These are phyloP conservation scores for Heteromyza rotundicornis DNA, from an alignment of 2,888 invertebrate species.

Conservation along the genomic window DNA sequence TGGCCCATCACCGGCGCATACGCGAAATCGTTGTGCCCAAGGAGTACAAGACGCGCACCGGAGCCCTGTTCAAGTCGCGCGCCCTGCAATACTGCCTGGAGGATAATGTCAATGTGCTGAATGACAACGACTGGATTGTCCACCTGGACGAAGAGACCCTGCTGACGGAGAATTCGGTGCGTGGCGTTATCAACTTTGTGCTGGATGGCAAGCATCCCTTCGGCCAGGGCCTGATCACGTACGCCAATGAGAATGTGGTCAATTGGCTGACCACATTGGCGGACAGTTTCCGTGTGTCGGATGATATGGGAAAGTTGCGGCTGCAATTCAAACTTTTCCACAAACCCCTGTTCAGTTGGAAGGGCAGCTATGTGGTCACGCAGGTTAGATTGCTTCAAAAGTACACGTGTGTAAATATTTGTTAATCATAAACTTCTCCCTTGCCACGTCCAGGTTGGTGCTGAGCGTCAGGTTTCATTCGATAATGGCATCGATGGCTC, in stretches of 20 bases:
- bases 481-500: slow-evolving; percentile 97
- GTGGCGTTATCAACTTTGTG: slow-evolving; percentile 92
- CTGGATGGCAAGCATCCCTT: slow-evolving; percentile 93
- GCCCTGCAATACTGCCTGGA: slow-evolving; percentile 96
- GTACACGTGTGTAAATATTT: neutral
- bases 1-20: slow-evolving; percentile 80
- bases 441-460: slow-evolving; percentile 74
- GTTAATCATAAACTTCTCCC: neutral
- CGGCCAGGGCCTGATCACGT: slow-evolving; percentile 94
- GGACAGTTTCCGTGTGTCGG: slow-evolving; percentile 93
- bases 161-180: slow-evolving; percentile 87
- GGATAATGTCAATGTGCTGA: slow-evolving; percentile 82
- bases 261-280: slow-evolving; percentile 97
- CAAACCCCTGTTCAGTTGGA: slow-evolving; percentile 96
- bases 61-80: slow-evolving; percentile 92
- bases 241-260: slow-evolving; percentile 94
- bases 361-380: slow-evolving; percentile 96
- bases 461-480: slow-evolving; percentile 91
- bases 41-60: slow-evolving; percentile 85
- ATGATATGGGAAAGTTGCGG: slow-evolving; percentile 96
- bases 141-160: slow-evolving; percentile 97
- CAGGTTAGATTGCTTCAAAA: slow-evolving; percentile 70
- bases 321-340: slow-evolving; percentile 93
- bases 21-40: slow-evolving; percentile 89
- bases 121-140: slow-evolving; percentile 94